Conservation (phyloP, 2,797 vertebrate species). For the Thalassophryne amazonica region DNA sequence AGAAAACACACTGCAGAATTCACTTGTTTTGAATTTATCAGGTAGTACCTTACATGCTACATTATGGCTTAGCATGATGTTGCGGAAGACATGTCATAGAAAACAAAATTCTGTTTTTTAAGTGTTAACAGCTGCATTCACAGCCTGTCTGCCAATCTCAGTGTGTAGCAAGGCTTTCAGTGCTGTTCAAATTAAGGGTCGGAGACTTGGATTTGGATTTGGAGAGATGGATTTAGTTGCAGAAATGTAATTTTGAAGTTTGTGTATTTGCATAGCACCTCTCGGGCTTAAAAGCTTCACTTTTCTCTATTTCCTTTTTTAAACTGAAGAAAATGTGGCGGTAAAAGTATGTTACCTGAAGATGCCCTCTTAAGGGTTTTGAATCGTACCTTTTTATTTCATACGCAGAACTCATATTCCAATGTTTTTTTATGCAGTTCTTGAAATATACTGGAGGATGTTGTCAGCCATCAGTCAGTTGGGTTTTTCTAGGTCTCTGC, state of each 20-base stretch:
- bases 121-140: conserved; percentile 47
- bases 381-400: conserved; percentile 5
- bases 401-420: neutral
- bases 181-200: conserved; percentile 53
- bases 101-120: conserved; percentile 28
- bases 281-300: conserved; percentile 10
- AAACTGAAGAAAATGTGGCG: neutral
- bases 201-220: conserved; percentile 52
- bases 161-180: conserved; percentile 1
- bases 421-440: conserved; percentile 1
- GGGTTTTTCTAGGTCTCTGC: conserved; percentile 26
- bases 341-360: conserved; percentile 5
- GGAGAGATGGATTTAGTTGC: conserved; percentile 50
- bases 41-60: conserved; percentile 24
- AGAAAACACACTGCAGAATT: too few species aligned
- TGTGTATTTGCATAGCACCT: conserved; percentile 18
- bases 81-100: conserved; percentile 10
- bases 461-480: conserved; percentile 43
- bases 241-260: conserved; percentile 18
- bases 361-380: conserved; percentile 5
- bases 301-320: neutral
- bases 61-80: conserved; percentile 22
- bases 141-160: conserved; percentile 23
- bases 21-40: too few species aligned
- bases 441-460: conserved; percentile 11